Evolutionary conservation across 2,113 vertebrate genomes (phyloP), one percentile per base, ranked within the genome.

Genomic region (Sorex fumeus): DNA sequence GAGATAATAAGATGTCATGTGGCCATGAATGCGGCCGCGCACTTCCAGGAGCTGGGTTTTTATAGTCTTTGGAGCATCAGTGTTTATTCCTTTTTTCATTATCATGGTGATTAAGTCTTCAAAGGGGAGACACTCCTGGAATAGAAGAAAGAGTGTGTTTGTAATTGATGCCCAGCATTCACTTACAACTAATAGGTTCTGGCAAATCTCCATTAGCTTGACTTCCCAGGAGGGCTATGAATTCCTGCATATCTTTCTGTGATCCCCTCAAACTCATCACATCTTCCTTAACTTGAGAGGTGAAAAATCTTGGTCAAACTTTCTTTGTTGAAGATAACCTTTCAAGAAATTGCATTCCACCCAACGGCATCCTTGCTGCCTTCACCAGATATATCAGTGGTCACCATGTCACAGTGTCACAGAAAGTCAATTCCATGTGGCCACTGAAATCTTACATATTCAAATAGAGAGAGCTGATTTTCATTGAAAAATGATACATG

Each of bases 271-370:
- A 21, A 77, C 47, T 25, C 88, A 77, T 57, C 9, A 66, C 6
- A 13, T 64, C 62, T 88, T 82, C 74, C 45, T 78, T 27, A 66
- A 87, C 89, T 96, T 57, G 75, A 78, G 32, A 86, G 16, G 16
- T 84, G 36, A 92, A 96, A 85, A 25, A 76, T 25, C 77, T 90
- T 57, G 4, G 45, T 69, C 74, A 4, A 11, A 80, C 28, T n/a
- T 2, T 93, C 74, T 77, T 94, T 86, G 60, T 70, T 72, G 30
- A 95, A 83, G 23, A 7, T 8, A 21, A 21, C 0, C 77, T 78
- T 77, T 21, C 19, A 88, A 72, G 64, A 81, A 95, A 84, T 78
- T 92, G 60, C 75, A 91, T 76, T 62, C 72, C 78, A 78, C 30
- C 77, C 23, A 72, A 40, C 10, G 6, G 2, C 4, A 16, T 76